Conservation (phyloP, 2,113 vertebrate species). For the Syngnathus floridae region DNA sequence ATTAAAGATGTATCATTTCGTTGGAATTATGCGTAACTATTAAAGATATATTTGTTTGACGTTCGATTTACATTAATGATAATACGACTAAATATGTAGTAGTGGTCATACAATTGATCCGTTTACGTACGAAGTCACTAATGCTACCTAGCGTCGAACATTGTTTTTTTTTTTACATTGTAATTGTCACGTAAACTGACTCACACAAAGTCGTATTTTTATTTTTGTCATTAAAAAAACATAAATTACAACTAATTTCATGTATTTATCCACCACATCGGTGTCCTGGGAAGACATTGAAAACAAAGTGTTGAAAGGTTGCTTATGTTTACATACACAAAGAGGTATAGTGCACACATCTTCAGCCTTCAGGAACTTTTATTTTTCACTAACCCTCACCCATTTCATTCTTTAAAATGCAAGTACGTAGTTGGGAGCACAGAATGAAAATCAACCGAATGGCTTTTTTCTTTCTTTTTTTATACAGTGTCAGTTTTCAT, state of each 20-base stretch:
- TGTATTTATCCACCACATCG: background rate
- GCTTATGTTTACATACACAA: conserved; percentile 1
- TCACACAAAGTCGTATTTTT: conserved; percentile 12
- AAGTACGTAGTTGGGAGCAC: background rate
- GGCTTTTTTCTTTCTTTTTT: background rate
- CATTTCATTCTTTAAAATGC: background rate
- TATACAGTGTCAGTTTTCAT: conserved; percentile 56
- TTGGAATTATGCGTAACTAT: background rate
- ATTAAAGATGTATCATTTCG: background rate
- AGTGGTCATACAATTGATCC: background rate
- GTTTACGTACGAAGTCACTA: background rate
- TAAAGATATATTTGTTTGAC: background rate
- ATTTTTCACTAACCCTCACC: background rate
- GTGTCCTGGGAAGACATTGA: conserved; percentile 5
- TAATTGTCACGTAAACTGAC: background rate
- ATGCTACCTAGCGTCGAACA: background rate
- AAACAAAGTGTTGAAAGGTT: background rate
- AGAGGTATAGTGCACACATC: background rate
- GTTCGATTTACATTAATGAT: background rate
- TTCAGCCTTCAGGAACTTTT: background rate
- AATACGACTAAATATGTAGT: background rate
- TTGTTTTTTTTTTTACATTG: background rate
- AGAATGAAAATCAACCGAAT: conserved; percentile 8
- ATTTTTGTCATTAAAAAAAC: conserved; percentile 30
- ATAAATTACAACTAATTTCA: background rate